Evolutionary conservation across 1,140 invertebrate genomes (phyloP).

Genomic region (Drosophila santomea): DNA sequence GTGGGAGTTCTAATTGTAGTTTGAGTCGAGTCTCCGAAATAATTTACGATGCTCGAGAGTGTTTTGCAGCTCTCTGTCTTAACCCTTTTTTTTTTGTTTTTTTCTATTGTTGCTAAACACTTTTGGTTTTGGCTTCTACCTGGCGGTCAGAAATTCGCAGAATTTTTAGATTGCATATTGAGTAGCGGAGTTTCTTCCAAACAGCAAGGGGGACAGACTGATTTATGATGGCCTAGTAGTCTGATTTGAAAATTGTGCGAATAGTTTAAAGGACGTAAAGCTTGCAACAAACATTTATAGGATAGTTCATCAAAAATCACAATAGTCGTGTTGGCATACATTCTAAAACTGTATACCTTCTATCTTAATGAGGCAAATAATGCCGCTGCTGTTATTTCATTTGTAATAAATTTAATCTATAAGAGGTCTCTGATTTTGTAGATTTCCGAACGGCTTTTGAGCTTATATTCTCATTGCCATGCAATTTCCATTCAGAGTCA

Average conservation of each 20-base stretch:
- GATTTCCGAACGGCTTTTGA: conserved; percentile 11
- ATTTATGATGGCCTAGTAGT: conserved; percentile 51
- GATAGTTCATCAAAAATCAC: too few species aligned
- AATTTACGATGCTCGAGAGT: conserved; percentile 64
- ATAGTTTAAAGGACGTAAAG: conserved; percentile 26
- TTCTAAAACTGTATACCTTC: too few species aligned
- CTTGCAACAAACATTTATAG: neutral
- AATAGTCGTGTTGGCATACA: too few species aligned
- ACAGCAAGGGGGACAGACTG: conserved; percentile 20
- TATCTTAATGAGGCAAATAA: too few species aligned
- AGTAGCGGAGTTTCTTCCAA: conserved; percentile 46
- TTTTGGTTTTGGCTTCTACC: conserved; percentile 50
- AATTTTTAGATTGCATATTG: conserved; percentile 75
- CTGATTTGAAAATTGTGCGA: conserved; percentile 31
- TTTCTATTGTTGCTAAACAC: conserved; percentile 7
- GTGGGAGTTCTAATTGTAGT: conserved; percentile 73
- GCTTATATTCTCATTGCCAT: conserved; percentile 26
- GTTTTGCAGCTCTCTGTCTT: conserved; percentile 21
- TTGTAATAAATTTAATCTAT: neutral
- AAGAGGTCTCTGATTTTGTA: neutral
- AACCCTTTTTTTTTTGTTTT: too few species aligned
- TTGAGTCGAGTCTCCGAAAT: conserved; percentile 74
- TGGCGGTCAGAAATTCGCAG: conserved; percentile 56
- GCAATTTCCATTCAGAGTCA: conserved; percentile 21
- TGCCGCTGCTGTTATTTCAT: neutral